Evolutionary conservation across 2,113 vertebrate species (phyloP), one percentile per base, ranked within the genome.

Genomic region (Accipiter virgatus): DNA sequence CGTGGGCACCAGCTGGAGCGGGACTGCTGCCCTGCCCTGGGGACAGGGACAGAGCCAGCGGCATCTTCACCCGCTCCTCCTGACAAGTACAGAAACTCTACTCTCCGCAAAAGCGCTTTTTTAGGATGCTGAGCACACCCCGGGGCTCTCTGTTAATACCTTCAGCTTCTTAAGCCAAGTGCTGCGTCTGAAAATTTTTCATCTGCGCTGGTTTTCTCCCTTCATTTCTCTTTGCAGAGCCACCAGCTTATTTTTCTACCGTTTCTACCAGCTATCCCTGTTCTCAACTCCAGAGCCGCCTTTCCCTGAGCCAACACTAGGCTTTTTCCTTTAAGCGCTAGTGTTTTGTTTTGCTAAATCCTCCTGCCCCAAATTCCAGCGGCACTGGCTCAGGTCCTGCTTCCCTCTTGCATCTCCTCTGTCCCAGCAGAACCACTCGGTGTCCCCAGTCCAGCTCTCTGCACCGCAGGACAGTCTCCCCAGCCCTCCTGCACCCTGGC

Each of bases 131-230:
- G 61, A 96, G 91, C 71, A 55, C 2, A 3, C 61, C 70, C 45
- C 4, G 1, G 43, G 56, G 72, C 52, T 68, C 80, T 81, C 85
- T 0, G 1, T 79, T 92, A 86, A 94, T 63, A 81, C 94, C 70
- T 86, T 92, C 86, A 91, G 94, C 96, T 90, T 78, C 88, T 92
- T 47, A 58, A 93, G 42, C 66, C 75, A 80, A 93, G 85, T n/a
- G 67, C 48, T 36, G 42, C 4, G 2, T 63, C 81, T 8, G 27
- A 74, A 42, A 67, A 75, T 58, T 42, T 62, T 83, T 77, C 80
- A 88, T 81, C 86, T 70, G 47, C 1, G 0, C 45, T 2, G 1
- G 13, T 80, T 59, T 89, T 56, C 77, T 86, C 79, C 56, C 32
- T 88, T 78, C 65, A 23, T 45, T 62, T 89, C 71, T 73, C 45